phyloP scores from a whole-genome alignment of 2,113 vertebrate species.

The Dipodomys stephensi region DNA sequence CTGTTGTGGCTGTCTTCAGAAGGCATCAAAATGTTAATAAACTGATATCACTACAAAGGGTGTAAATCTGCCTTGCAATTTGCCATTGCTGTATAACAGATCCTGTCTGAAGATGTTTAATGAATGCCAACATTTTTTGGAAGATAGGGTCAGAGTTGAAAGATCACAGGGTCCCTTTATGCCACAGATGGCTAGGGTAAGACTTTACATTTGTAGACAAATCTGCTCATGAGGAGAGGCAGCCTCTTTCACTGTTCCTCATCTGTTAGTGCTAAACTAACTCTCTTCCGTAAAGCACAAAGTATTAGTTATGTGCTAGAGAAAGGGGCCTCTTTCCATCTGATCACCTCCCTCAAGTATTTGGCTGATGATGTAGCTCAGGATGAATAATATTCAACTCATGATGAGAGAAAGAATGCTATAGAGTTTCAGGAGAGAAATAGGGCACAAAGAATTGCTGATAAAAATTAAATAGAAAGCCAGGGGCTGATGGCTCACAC shows the following conservation, averaged over 20 bases:
- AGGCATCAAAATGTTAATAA: background rate
- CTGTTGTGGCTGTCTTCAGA: background rate
- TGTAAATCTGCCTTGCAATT: background rate
- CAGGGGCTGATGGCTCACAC: too few species aligned
- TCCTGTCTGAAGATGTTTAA: background rate
- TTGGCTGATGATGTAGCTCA: background rate
- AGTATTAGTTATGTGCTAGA: background rate
- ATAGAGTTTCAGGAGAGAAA: background rate
- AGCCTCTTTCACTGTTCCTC: background rate
- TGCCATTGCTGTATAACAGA: background rate
- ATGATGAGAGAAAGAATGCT: background rate
- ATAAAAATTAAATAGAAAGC: background rate
- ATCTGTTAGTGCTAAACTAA: background rate
- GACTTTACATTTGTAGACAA: background rate
- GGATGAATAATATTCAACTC: background rate
- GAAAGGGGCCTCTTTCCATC: background rate
- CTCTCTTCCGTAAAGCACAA: background rate
- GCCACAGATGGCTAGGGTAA: background rate
- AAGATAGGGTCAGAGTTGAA: background rate
- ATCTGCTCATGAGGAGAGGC: background rate
- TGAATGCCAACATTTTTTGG: background rate
- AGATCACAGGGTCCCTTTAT: background rate
- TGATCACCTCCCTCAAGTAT: background rate
- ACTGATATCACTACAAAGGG: rapidly evolving
- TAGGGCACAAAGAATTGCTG: background rate